These are phyloP conservation scores for Chiropotes sagulatus DNA, from an alignment of 2,797 vertebrate species.

Conservation along the genomic window DNA sequence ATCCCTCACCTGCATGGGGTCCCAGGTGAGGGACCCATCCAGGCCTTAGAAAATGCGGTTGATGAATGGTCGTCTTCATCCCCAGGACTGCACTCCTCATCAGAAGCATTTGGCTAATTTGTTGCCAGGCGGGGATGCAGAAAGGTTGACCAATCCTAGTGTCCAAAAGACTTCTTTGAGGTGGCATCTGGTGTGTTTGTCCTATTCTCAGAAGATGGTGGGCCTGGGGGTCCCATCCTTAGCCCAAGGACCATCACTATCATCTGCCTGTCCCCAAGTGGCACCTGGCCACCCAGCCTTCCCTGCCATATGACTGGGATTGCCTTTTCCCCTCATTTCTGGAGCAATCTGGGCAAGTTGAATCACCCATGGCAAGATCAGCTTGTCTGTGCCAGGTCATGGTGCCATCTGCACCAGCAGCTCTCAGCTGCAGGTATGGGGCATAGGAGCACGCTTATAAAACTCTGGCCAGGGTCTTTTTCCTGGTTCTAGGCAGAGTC, in stretches of 20 bases:
- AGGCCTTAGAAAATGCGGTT: not conserved
- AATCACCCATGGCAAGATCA: not conserved
- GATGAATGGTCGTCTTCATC: not conserved
- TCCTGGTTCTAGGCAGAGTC: not conserved
- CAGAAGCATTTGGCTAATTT: not conserved
- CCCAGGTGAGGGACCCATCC: not conserved
- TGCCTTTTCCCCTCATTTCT: not conserved
- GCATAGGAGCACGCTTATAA: no score
- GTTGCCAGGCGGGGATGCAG: not conserved
- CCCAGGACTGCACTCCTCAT: no score
- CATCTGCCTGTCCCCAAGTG: not conserved
- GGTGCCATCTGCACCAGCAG: accelerated
- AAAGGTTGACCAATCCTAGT: not conserved
- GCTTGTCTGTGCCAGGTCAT: not conserved
- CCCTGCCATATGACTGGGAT: no score
- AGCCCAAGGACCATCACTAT: not conserved
- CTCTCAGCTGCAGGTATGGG: not conserved
- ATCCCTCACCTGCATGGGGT: not conserved
- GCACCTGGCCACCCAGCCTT: not conserved
- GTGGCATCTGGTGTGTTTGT: not conserved
- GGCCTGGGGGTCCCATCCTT: not conserved
- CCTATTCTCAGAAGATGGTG: not conserved
- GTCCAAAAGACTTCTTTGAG: not conserved
- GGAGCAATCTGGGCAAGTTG: no score
- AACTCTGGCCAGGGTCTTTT: not conserved